Base-by-base conservation (phyloP, 2,113 vertebrate species). In the Stegastes partitus region DNA sequence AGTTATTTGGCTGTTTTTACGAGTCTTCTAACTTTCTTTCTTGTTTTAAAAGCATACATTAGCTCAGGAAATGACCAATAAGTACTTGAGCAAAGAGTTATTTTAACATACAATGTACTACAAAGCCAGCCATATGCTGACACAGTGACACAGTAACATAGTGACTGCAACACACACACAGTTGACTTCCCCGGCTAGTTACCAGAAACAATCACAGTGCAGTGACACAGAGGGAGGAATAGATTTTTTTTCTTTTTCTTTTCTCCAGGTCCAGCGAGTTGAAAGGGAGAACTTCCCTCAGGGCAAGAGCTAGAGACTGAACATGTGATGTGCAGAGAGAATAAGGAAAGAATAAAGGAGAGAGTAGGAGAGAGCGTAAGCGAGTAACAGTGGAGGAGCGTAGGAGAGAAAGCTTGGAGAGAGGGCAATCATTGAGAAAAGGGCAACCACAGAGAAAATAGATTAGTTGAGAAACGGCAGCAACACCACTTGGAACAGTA, bases 141-240 rank as follows among this genome's bases (percentile, higher is more conserved):
- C 89, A 88, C 85, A 74, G 77, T 90, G 83, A 90, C 85, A 90
- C 76, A 90, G 85, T 88, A 78, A 81, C 86, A 90, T 54, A 83
- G 74, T 88, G 77, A 88, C 74, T 65, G 66, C 47, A 55, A 25
- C 55, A 79, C 42, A 79, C 42, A 49, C 61, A 45, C 42, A 44
- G 64, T 63, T n/a, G 2, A 75, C 82, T 74, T 71, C 19, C 19
- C 59, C 26, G 22, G 57, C 65, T 69, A 8, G 70, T 83, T 77
- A 83, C 80, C 44, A 79, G 70, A 86, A 85, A 79, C 74, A 75
- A 81, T 80, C 63, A 65, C 59, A 39, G 34, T 39, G 74, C 65
- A 47, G 49, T 42, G 81, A 71, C 84, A 77, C 63, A 55, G 22
- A 66, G 74, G 42, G 26, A 77, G 74, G 26, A 88, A 83, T 77